Percentiles rank a stretch among this genome's conserved stretches.
phyloP scores from a whole-genome alignment of 2,797 vertebrate genomes.

The Botia kubotai region DNA sequence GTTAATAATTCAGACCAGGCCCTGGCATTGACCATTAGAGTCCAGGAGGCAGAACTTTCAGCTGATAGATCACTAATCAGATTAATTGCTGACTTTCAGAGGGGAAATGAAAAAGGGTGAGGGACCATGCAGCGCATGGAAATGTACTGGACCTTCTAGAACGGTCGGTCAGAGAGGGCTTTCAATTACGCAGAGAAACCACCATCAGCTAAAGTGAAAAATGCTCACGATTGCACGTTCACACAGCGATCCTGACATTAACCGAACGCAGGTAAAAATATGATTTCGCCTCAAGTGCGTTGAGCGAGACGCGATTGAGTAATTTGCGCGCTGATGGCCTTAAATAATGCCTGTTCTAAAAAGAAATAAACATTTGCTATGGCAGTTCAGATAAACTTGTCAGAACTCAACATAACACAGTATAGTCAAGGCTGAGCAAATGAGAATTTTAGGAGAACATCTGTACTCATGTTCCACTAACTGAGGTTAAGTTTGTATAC shows the following conservation, averaged over 20 bases:
- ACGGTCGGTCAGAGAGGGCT: slow-evolving; percentile 8
- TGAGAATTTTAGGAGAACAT: background rate
- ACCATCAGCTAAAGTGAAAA: slow-evolving; percentile 27
- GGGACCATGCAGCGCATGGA: slow-evolving; percentile 30
- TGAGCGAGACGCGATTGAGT: background rate
- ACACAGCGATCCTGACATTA: slow-evolving; percentile 42
- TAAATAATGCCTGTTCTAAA: background rate
- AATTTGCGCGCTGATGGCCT: background rate
- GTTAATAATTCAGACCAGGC: slow-evolving; percentile 82
- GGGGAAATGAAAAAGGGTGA: slow-evolving; percentile 68
- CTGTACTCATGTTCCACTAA: background rate
- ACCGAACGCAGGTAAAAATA: slow-evolving; percentile 24
- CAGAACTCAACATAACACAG: background rate
- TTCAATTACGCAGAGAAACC: slow-evolving; percentile 29
- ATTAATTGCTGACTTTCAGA: slow-evolving; percentile 77
- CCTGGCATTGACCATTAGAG: slow-evolving; percentile 81
- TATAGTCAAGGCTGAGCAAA: background rate
- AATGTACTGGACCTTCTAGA: slow-evolving; percentile 43
- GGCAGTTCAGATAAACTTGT: background rate
- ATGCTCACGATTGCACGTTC: slow-evolving; percentile 42
- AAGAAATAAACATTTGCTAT: background rate
- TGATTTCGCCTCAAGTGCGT: slow-evolving; percentile 12
- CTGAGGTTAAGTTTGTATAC: background rate
- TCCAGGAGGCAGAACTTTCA: slow-evolving; percentile 64
- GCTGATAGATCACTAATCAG: slow-evolving; percentile 84